phyloP scores from a whole-genome alignment of 2,797 vertebrate genomes.

The Protonibea diacanthus region DNA sequence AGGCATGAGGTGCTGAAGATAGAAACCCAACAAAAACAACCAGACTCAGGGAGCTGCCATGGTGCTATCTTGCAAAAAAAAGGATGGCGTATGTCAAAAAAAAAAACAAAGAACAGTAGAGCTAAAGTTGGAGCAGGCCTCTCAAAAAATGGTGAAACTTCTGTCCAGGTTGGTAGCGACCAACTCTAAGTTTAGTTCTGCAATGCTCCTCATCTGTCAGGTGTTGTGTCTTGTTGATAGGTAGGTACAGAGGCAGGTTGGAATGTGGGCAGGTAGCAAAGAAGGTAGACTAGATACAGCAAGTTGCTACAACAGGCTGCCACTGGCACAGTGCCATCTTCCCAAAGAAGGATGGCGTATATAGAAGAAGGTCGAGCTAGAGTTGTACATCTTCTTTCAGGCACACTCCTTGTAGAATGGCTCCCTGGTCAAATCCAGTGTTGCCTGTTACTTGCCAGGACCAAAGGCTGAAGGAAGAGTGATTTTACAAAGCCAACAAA shows the following conservation, averaged over 20 bases:
- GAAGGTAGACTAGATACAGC: no score
- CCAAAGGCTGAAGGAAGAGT: not conserved
- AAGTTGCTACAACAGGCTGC: no score
- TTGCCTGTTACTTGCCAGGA: not conserved
- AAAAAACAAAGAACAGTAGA: not conserved
- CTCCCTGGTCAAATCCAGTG: not conserved
- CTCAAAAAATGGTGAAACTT: not conserved
- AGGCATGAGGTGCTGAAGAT: no score
- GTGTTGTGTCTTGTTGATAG: not conserved
- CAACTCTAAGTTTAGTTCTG: not conserved
- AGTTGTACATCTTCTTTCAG: not conserved
- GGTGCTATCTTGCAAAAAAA: not conserved
- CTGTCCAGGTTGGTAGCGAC: not conserved
- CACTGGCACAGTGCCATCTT: no score
- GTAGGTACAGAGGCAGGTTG: no score
- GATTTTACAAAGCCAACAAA: not conserved
- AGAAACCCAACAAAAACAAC: no score
- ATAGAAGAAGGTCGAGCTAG: not conserved
- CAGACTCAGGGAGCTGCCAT: no score
- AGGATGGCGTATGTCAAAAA: not conserved
- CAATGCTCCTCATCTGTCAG: not conserved
- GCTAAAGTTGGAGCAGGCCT: not conserved
- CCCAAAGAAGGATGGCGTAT: not conserved
- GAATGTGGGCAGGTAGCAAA: no score
- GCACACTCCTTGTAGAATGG: not conserved